Conservation (phyloP, 2,888 invertebrate genomes). For the Ochropleura leucogaster region DNA sequence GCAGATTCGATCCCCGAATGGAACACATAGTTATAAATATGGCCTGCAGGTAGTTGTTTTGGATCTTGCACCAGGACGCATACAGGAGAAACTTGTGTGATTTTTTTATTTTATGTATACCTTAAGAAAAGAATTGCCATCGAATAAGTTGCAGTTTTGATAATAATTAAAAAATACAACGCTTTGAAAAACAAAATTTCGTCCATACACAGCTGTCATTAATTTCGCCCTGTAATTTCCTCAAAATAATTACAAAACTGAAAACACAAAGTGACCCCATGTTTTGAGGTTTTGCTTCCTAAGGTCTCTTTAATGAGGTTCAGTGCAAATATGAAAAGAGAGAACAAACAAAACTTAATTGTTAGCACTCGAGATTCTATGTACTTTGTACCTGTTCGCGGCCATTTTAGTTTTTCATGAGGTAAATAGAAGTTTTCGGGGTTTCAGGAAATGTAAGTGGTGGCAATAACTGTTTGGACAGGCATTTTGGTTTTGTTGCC, state of each 20-base stretch:
- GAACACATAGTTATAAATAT: too few species aligned
- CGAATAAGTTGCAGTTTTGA: too few species aligned
- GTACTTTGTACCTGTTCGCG: conserved; percentile 24
- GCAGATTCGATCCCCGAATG: too few species aligned
- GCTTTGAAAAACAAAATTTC: too few species aligned
- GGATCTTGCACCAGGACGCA: too few species aligned
- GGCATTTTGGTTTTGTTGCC: conserved; percentile 19
- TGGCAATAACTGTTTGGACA: conserved; percentile 29
- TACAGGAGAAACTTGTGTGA: too few species aligned
- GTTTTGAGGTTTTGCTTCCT: conserved; percentile 21
- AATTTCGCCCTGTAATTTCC: background rate
- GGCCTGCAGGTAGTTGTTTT: too few species aligned
- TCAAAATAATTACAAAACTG: conserved; percentile 23
- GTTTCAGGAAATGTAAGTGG: conserved; percentile 6
- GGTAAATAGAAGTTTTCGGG: conserved; percentile 21
- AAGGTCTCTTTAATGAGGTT: conserved; percentile 26
- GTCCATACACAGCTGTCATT: too few species aligned
- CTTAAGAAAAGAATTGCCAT: too few species aligned
- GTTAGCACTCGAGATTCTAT: conserved; percentile 41
- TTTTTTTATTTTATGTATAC: too few species aligned
- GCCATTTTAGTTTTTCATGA: conserved; percentile 51
- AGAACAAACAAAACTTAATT: conserved; percentile 52
- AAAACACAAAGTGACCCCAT: conserved; percentile 4
- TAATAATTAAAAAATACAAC: too few species aligned
- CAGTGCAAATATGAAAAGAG: conserved; percentile 46